Evolutionary conservation across 2,888 invertebrate genomes (phyloP).

Genomic region (Hirudinaria manillensis): DNA sequence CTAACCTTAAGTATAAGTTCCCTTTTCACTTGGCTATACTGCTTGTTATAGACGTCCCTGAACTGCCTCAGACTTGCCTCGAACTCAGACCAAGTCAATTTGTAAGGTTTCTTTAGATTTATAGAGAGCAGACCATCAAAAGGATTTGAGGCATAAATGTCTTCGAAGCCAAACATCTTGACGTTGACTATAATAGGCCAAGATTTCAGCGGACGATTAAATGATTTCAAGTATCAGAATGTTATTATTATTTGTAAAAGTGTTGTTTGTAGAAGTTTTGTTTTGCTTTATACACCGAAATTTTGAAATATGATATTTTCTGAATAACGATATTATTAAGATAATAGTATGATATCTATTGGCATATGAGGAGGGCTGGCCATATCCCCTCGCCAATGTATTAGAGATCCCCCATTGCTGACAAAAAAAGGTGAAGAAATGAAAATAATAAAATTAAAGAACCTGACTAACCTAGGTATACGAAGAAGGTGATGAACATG

Average conservation of each 20-base stretch:
- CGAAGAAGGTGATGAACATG: conserved; percentile 17
- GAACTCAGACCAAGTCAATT: conserved; percentile 11
- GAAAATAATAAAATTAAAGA: not conserved
- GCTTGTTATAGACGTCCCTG: conserved; percentile 17
- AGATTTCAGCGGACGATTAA: not conserved
- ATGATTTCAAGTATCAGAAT: too few relatives aligned
- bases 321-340: too few relatives aligned
- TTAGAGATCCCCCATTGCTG: too few relatives aligned
- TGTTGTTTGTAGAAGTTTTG: too few relatives aligned
- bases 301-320: too few relatives aligned
- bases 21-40: not conserved
- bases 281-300: too few relatives aligned
- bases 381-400: too few relatives aligned
- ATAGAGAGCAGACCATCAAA: conserved; percentile 22
- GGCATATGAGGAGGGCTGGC: too few relatives aligned
- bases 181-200: not conserved
- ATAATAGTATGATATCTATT: too few relatives aligned
- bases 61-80: conserved; percentile 1
- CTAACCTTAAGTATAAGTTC: not conserved
- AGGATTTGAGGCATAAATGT: not conserved
- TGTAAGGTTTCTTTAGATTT: conserved; percentile 16
- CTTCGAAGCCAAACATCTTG: not conserved
- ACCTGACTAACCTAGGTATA: conserved; percentile 8
- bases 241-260: too few relatives aligned
- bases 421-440: not conserved